Evolutionary conservation across 2,888 invertebrate species (phyloP), one percentile per base, ranked within the genome.

Genomic region (Xylota segnis): DNA sequence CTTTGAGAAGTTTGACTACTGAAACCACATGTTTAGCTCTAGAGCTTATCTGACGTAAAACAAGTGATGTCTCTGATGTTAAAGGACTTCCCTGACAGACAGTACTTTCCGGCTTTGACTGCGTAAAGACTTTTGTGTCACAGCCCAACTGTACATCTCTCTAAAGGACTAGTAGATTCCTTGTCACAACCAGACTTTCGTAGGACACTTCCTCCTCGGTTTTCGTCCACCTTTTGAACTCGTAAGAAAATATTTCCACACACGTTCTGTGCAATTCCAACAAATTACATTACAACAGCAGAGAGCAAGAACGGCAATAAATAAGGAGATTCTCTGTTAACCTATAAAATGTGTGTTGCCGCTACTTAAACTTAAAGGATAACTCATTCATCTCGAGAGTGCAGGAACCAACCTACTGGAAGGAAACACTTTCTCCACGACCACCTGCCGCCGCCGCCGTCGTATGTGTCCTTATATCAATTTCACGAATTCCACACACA

Each of bases 401-500:
- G 16, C 58, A 58, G 12, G 58, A 23, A 34, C 54, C 50, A 58
- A 50, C 47, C 16, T 34, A 23, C 29, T 37, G 72, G 50, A 61
- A n/a, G 72, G 50, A 61, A 63, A 32, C 40, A 61, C 47, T 52
- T 50, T 56, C 61, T 32, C 63, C 43, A 23, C 56, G 58, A 71
- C 56, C 54, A 14, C 54, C 54, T 40, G 12, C 61, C 43, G 18
- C 56, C 63, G 63, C 56, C 52, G 10, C 58, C 65, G 9, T 9
- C 63, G 4, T 63, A 68, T 75, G 71, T 66, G 56, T 58, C 79
- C 84, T 65, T 81, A 75, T 84, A 84, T 81, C 84, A 84, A 81
- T 75, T 78, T 70, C 45, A 78, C 50, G 43, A 74, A 84, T 81
- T 79, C 75, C 81, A 37, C 65, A 79, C 75, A 71, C 81, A 76